Base-by-base conservation (phyloP, 2,888 invertebrate species). In the Anagyrus pseudococci region DNA sequence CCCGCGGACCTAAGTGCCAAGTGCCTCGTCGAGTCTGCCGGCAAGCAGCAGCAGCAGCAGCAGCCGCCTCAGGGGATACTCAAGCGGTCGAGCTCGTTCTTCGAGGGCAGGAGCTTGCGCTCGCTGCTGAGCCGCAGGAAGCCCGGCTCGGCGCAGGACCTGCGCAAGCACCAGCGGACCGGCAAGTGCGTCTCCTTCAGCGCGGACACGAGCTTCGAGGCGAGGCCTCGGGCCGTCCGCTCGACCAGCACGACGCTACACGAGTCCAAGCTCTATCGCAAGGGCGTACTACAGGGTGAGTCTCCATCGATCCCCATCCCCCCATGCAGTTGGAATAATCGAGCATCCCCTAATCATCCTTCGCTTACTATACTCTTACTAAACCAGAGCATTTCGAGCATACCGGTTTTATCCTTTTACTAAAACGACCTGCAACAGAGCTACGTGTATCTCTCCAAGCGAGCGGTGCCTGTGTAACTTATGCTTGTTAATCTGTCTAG, bases 181-280 rank as follows among this genome's bases (percentile, higher is more conserved):
- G 37, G 55, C 1, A 80, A 80, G 62, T 77, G 77, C 7, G 80
- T 80, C 3, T 80, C 80, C 2, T 80, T 80, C 69, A 78, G 80
- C 64, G 73, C 75, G 23, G 79, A 79, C 61, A 79, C 80, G 57
- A 77, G 75, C 54, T 79, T 79, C 44, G 50, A n/a, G 48, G 26
- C 29, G 17, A 19, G 20, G 15, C 17, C 19, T 10, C 23, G 13
- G 13, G 3, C 15, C 20, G 15, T 4, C 44, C 19, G 44, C 19
- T 69, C 71, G 10, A 68, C 61, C 40, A 73, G 70, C 62, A 74
- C 69, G 41, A 72, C 77, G 22, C 71, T 78, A 22, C 80, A 80
- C 76, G 80, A 80, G 68, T 74, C 73, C 25, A 78, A 76, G 66
- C 71, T 78, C 41, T 80, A 80, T 37, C 72, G 70, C 54, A 77